Base-by-base conservation (phyloP, 2,797 vertebrate genomes). In the Xenops minutus region DNA sequence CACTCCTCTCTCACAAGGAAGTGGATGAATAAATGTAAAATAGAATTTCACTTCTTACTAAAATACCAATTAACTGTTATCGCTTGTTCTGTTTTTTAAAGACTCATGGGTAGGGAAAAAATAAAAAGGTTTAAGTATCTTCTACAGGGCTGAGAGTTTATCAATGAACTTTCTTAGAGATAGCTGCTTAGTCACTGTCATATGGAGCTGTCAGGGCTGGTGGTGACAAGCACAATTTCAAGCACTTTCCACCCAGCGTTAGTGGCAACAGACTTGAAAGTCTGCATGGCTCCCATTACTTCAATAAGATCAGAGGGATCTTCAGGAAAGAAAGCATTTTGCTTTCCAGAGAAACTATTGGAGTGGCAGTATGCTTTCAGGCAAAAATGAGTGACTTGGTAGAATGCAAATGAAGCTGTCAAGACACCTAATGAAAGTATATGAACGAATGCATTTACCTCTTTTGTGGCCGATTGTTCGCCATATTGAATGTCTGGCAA, bases 91-190 rank as follows among this genome's bases (percentile, higher is more conserved):
- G 21, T 66, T 90, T 82, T 79, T 66, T 30, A 74, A 71, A 63
- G 19, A 26, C 5, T 64, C 55, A 36, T 2, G 62, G 12, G n/a
- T 14, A 24, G 14, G 6, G 1, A 4, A 2, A 9, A 23, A 49
- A 43, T 22, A 32, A 48, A 54, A 41, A 62, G 1, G 1, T 18
- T 49, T 34, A 69, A 66, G 34, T 66, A 27, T 15, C 44, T 78
- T 64, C 52, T 48, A 29, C 17, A n/a, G 30, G 34, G 24, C 49
- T 63, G 73, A 37, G 23, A 52, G 52, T 66, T 92, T 67, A 67
- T 71, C 80, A 56, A 32, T 64, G 34, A 81, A 48, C 30, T 77
- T 85, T 56, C 34, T 58, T 59, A 22, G 69, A 77, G 34, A 64
- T 2, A 49, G 51, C 16, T 36, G 14, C 48, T 64, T 73, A 51